phyloP scores from a whole-genome alignment of 2,797 vertebrate genomes.

The Miichthys miiuy region DNA sequence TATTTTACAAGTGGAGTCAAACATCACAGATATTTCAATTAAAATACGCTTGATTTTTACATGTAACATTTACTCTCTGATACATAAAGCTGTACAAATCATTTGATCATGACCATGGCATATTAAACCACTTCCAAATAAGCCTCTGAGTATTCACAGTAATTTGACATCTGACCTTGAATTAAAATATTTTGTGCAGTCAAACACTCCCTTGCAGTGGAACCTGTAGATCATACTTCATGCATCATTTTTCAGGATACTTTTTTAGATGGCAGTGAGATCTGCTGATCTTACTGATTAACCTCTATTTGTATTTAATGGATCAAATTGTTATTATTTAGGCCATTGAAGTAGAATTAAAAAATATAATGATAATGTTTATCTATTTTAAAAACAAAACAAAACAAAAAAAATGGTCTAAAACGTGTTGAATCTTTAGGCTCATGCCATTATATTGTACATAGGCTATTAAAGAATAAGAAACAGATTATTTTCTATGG shows the following conservation, averaged over 20 bases:
- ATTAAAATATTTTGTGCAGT: neutral
- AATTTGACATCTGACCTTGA: conserved; percentile 8
- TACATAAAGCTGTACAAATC: neutral
- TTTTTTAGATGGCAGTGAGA: neutral
- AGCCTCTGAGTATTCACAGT: neutral
- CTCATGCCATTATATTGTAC: neutral
- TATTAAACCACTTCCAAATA: neutral
- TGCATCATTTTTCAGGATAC: neutral
- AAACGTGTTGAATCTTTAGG: neutral
- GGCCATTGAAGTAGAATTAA: neutral
- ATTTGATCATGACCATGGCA: neutral
- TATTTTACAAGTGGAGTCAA: too few species aligned
- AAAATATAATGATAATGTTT: neutral
- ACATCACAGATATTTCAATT: too few species aligned
- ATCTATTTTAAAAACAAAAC: neutral
- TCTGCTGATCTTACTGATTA: conserved; percentile 1
- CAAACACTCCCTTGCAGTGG: neutral
- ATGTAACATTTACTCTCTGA: neutral
- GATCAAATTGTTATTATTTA: neutral
- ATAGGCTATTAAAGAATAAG: neutral
- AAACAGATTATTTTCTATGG: neutral
- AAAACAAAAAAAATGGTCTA: neutral
- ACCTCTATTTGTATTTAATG: neutral
- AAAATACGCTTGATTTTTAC: too few species aligned
- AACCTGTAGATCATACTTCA: too few species aligned